phyloP scores from a whole-genome alignment of 1,140 invertebrate species.

The Hyposmocoma kahamanoa region DNA sequence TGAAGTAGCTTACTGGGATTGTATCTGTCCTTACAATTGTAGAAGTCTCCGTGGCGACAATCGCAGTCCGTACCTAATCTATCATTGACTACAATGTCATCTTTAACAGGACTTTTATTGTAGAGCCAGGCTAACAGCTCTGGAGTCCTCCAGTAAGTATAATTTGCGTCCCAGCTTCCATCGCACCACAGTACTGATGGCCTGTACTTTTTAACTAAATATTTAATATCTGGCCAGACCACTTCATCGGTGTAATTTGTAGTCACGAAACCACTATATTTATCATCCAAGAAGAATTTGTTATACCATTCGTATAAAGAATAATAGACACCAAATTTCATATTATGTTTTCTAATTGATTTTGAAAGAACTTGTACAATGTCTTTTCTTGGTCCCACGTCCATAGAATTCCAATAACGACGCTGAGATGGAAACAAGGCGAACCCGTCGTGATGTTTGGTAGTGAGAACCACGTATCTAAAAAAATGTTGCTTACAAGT shows the following conservation, averaged over 20 bases:
- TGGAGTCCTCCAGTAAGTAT: constrained; percentile 87
- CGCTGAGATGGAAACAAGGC: constrained; percentile 91
- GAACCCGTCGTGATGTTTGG: constrained; percentile 96
- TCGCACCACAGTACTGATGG: constrained; percentile 96
- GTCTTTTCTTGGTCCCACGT: constrained; percentile 89
- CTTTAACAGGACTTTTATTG: constrained; percentile 94
- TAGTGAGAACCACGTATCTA: constrained; percentile 92
- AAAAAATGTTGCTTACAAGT: too few relatives aligned
- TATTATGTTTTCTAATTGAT: constrained; percentile 78
- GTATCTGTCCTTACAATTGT: constrained; percentile 87
- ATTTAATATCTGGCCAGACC: constrained; percentile 83
- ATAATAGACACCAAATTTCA: constrained; percentile 92
- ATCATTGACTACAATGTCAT: constrained; percentile 91
- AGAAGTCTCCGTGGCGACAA: constrained; percentile 93
- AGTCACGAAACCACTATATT: constrained; percentile 78
- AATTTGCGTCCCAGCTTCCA: constrained; percentile 89
- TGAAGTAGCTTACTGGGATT: constrained; percentile 90
- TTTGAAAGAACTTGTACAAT: constrained; percentile 84
- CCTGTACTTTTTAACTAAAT: constrained; percentile 84
- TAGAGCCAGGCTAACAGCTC: constrained; percentile 94
- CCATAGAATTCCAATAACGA: constrained; percentile 92
- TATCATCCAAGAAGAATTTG: constrained; percentile 87
- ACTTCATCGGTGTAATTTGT: constrained; percentile 80
- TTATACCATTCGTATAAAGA: constrained; percentile 95
- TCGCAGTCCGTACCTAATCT: constrained; percentile 87